Base-by-base conservation (phyloP, 2,797 vertebrate species). In the Darevskia nairensis region DNA sequence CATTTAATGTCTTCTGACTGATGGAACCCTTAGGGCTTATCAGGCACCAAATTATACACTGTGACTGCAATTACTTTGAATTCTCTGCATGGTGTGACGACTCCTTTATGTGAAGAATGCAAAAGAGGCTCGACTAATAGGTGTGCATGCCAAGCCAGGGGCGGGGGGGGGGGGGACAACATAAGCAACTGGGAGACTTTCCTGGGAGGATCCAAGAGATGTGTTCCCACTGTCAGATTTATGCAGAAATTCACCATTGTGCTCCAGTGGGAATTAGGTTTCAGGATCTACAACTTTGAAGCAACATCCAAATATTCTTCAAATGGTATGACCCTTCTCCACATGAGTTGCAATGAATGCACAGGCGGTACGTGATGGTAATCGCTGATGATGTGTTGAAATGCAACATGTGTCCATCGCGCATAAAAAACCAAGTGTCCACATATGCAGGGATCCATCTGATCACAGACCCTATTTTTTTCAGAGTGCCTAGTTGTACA, bases 1-100 rank as follows among this genome's bases (percentile, higher is more conserved):
- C 1, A 89, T 66, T 68, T 90, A 92, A 92, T 92, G 46, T 1
- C 77, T 90, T 91, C 88, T 91, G 92, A 77, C 91, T 90, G 83
- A 25, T 90, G 11, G 82, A 91, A 90, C 39, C 83, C 87, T 90
- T 91, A 84, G 87, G 87, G 77, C 23, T 55, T 78, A 89, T 87
- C 87, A 91, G 59, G 87, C 85, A 91, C 50, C 80, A 66, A 90
- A 93, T 90, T 87, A 80, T 80, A 39, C 64, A 93, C 69, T 69
- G 84, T 89, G 55, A 82, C 59, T 50, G 85, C 85, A 85, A 32
- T 50, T 89, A 39, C 87, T 93, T 90, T 85, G 82, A n/a, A 93
- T 92, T 94, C 91, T 85, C 25, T 85, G 23, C 41, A 21, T 76
- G 17, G 1, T 82, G 55, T 88, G 8, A 1, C 2, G 19, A 76